phyloP scores from a whole-genome alignment of 53 echinoderm and acorn worm species.

The Zoroaster sp. region DNA sequence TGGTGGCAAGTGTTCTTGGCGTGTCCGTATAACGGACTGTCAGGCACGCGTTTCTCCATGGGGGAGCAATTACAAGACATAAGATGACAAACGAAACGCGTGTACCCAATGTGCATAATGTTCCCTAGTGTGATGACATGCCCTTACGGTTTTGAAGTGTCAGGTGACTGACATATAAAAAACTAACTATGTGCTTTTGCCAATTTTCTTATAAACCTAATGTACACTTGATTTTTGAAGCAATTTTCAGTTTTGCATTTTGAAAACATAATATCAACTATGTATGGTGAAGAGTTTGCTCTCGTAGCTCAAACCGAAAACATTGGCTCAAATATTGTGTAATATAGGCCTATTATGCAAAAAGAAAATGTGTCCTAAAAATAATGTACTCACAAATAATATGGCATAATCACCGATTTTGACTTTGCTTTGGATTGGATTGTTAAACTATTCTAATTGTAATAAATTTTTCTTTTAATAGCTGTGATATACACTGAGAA shows the following conservation, averaged over 20 bases:
- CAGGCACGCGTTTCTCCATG: constrained; percentile 21
- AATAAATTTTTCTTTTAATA: no score
- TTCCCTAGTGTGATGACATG: background rate
- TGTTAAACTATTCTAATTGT: no score
- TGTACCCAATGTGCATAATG: background rate
- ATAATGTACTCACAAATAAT: no score
- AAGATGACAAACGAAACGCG: constrained; percentile 31
- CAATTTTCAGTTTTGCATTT: background rate
- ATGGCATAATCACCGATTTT: no score
- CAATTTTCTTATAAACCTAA: background rate
- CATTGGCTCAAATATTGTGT: no score
- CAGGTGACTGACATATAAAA: background rate
- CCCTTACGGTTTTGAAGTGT: background rate
- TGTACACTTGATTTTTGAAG: background rate
- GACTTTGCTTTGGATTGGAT: no score
- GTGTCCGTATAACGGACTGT: constrained; percentile 33
- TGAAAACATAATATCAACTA: no score
- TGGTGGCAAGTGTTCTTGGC: constrained; percentile 33
- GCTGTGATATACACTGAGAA: no score
- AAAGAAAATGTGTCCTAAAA: no score
- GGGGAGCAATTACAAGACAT: constrained; percentile 44
- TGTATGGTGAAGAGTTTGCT: no score
- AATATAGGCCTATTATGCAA: no score
- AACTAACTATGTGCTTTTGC: background rate
- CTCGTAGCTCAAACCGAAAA: no score